phyloP scores from a whole-genome alignment of 2,888 invertebrate species.

The Apamea sordens region DNA sequence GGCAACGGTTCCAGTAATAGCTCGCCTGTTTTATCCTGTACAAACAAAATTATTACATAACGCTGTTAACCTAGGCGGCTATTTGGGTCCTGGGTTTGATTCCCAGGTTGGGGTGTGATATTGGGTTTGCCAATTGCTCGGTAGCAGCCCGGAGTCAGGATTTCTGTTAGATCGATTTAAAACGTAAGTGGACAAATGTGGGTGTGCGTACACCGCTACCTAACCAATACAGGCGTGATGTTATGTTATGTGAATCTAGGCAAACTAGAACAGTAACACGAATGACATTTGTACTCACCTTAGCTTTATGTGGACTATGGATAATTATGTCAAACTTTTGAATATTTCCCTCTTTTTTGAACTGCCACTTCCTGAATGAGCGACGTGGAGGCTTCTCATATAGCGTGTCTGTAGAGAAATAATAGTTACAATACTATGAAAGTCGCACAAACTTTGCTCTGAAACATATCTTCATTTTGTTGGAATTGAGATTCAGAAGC shows the following conservation, averaged over 20 bases:
- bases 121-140: not conserved
- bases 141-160: not conserved
- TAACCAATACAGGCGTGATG: not conserved
- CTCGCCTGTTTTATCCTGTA: conserved; percentile 74
- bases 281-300: conserved; percentile 71
- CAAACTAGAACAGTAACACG: not conserved
- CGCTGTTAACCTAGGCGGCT: not conserved
- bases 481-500: not conserved
- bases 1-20: conserved; percentile 80
- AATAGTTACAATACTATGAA: not conserved
- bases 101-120: not conserved
- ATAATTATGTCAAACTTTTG: conserved; percentile 75
- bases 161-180: not conserved
- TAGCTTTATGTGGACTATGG: conserved; percentile 80
- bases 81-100: not conserved
- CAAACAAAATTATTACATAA: not conserved
- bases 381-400: conserved; percentile 79
- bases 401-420: conserved; percentile 70
- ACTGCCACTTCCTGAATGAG: conserved; percentile 80
- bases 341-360: conserved; percentile 64
- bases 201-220: too few species aligned
- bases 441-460: not conserved
- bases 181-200: conserved; percentile 2
- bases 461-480: not conserved
- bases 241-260: not conserved